Conservation (phyloP, 2,888 invertebrate genomes). For the Argyra leucocephala region DNA sequence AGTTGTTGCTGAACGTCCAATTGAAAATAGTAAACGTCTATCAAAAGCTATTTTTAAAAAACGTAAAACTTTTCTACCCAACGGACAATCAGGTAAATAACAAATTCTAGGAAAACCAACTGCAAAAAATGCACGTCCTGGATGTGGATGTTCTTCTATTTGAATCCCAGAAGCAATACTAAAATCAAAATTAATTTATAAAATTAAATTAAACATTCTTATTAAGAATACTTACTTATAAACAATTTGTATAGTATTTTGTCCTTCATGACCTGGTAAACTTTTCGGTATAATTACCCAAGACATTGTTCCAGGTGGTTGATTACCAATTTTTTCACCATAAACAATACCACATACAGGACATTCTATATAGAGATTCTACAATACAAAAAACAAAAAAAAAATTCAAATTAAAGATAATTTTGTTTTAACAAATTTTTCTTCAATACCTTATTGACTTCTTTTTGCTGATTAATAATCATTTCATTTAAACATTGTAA, state of each 20-base stretch:
- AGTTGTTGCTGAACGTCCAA: constrained; percentile 79
- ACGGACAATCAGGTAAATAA: constrained; percentile 73
- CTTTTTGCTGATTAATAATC: constrained; percentile 54
- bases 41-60: constrained; percentile 75
- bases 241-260: constrained; percentile 69
- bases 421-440: constrained; percentile 18
- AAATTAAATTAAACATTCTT: background rate
- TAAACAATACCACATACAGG: constrained; percentile 77
- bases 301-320: constrained; percentile 74
- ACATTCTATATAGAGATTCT: constrained; percentile 69
- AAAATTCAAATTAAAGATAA: constrained; percentile 9
- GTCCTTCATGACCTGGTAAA: constrained; percentile 56
- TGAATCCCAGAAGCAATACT: constrained; percentile 81
- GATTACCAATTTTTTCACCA: constrained; percentile 69
- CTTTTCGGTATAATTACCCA: constrained; percentile 62
- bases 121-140: constrained; percentile 77
- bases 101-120: constrained; percentile 76
- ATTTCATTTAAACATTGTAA: constrained; percentile 68
- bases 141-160: constrained; percentile 66
- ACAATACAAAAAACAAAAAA: constrained; percentile 16
- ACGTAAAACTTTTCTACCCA: constrained; percentile 67
- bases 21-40: constrained; percentile 71
- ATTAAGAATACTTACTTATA: constrained; percentile 54
- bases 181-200: constrained; percentile 23
- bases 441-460: constrained; percentile 38